Conservation (phyloP, 2,113 vertebrate genomes). For the Hippolais icterina region DNA sequence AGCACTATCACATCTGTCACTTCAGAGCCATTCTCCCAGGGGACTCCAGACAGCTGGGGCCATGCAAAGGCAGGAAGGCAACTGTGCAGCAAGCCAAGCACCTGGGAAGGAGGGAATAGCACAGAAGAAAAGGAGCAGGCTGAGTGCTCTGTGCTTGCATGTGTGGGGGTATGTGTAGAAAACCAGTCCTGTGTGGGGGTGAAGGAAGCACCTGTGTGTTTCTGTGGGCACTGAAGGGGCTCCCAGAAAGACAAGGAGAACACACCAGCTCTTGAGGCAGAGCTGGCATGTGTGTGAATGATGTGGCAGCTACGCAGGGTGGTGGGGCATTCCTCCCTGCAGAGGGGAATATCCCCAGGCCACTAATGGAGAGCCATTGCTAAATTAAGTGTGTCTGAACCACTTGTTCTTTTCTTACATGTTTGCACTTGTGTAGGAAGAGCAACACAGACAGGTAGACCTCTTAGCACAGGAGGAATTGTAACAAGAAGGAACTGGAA, state of each 20-base stretch:
- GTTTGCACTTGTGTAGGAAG: not conserved
- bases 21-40: not conserved
- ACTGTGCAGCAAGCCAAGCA: not conserved
- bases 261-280: not conserved
- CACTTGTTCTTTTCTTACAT: not conserved
- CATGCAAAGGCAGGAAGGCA: not conserved
- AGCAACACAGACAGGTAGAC: not conserved
- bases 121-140: not conserved
- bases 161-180: not conserved
- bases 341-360: not conserved
- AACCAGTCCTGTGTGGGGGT: not conserved
- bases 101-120: not conserved
- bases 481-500: not conserved
- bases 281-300: not conserved
- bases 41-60: too few relatives aligned
- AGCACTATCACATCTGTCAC: not conserved
- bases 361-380: not conserved
- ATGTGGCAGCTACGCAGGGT: fast-evolving
- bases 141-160: not conserved
- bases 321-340: not conserved
- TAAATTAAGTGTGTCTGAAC: not conserved
- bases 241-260: not conserved
- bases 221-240: not conserved
- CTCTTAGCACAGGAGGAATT: not conserved
- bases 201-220: constrained; percentile 28